Evolutionary conservation across 2,113 vertebrate species (phyloP).

Genomic region (Galbula dea): DNA sequence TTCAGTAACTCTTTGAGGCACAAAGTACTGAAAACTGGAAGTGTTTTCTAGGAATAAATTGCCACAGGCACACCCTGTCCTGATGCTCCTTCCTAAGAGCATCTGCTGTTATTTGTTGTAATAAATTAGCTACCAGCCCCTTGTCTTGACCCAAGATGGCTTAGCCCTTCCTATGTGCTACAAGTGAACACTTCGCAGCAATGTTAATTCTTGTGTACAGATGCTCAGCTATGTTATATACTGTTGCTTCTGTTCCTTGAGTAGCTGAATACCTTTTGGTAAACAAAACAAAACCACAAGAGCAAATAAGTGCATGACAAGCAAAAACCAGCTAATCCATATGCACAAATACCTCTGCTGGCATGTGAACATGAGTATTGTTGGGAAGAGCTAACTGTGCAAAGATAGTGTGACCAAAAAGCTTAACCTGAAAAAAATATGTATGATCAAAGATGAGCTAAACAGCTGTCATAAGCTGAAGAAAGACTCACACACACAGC

Average conservation of each 20-base stretch:
- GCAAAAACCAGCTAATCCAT: slow-evolving; percentile 38
- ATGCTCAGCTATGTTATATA: slow-evolving; percentile 33
- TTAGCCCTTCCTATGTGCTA: neutral
- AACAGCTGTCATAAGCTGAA: slow-evolving; percentile 48
- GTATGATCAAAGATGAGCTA: slow-evolving; percentile 56
- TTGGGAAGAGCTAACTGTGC: slow-evolving; percentile 28
- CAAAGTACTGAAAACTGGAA: neutral
- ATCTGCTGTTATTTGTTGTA: neutral
- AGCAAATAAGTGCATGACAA: neutral
- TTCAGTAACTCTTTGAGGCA: neutral
- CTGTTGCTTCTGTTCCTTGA: neutral
- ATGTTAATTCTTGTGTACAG: slow-evolving; percentile 12
- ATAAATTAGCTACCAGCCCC: neutral
- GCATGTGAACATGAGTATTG: neutral
- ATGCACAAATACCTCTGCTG: slow-evolving; percentile 34
- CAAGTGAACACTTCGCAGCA: neutral
- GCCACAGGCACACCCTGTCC: neutral
- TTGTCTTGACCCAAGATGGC: neutral
- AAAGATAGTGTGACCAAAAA: slow-evolving; percentile 58
- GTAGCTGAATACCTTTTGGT: slow-evolving; percentile 33
- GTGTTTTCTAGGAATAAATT: neutral
- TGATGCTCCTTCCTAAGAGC: neutral
- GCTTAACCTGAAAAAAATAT: slow-evolving; percentile 45
- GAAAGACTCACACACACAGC: slow-evolving; percentile 4
- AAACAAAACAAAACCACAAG: slow-evolving; percentile 51